These are phyloP conservation scores for Psittacula echo DNA, from an alignment of 2,797 vertebrate species.

Conservation along the genomic window DNA sequence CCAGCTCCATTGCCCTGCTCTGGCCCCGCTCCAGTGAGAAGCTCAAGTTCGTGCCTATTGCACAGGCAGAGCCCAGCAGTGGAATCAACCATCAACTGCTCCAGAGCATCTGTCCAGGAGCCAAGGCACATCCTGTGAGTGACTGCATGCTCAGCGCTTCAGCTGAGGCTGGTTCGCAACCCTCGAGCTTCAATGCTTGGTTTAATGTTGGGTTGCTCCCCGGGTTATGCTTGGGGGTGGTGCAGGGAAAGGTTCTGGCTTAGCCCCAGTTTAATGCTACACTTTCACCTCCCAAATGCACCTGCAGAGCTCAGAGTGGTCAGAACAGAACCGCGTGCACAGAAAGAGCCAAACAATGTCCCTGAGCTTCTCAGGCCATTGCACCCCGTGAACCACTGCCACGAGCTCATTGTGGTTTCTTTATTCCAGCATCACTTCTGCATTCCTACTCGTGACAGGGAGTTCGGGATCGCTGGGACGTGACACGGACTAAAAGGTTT, in stretches of 20 bases:
- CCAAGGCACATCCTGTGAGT: not conserved
- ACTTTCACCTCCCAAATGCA: not conserved
- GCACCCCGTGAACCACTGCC: not conserved
- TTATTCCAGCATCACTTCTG: conserved; percentile 54
- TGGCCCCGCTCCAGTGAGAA: not conserved
- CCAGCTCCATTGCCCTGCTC: not conserved
- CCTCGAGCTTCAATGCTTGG: not conserved
- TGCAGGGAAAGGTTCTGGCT: not conserved
- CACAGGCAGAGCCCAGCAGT: not conserved
- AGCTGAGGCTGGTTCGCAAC: not conserved
- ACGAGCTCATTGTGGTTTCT: not conserved
- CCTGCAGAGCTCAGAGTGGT: not conserved
- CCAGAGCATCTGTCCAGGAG: not conserved
- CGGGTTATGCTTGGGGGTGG: not conserved
- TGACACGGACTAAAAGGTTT: not conserved
- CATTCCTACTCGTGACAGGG: not conserved
- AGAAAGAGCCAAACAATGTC: not conserved
- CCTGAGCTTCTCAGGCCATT: not conserved
- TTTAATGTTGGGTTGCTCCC: not conserved
- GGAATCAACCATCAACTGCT: accelerated
- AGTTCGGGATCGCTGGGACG: not conserved
- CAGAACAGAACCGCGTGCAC: not conserved
- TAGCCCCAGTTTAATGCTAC: not conserved
- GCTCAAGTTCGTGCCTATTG: not conserved
- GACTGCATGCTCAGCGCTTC: accelerated